phyloP scores from a whole-genome alignment of 2,113 vertebrate genomes.

The Perca flavescens region DNA sequence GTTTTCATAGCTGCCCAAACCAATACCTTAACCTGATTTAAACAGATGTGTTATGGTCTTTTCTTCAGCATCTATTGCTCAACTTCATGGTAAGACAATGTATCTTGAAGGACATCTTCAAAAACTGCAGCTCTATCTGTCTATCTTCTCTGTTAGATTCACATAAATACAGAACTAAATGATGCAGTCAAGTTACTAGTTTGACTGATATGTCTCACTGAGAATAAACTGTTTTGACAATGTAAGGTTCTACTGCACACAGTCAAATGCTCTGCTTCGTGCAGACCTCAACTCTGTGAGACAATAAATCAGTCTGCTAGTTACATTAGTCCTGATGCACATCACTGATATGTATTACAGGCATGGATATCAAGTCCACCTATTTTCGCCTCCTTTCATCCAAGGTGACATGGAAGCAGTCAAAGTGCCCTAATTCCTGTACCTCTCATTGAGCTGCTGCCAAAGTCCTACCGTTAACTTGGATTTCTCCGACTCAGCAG shows the following conservation, averaged over 20 bases:
- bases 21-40: conserved; percentile 47
- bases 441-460: conserved; percentile 64
- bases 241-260: conserved; percentile 30
- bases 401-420: conserved; percentile 72
- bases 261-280: conserved; percentile 39
- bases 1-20: conserved; percentile 39
- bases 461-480: conserved; percentile 78
- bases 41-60: conserved; percentile 38
- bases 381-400: conserved; percentile 72
- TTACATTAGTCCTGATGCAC: conserved; percentile 42
- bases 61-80: conserved; percentile 1
- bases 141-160: conserved; percentile 1
- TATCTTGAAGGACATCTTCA: neutral
- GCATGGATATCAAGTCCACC: conserved; percentile 49
- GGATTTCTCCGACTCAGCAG: conserved; percentile 86
- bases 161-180: neutral
- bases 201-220: neutral
- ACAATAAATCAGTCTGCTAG: conserved; percentile 51
- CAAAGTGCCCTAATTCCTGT: conserved; percentile 63
- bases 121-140: neutral
- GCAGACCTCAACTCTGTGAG: conserved; percentile 21
- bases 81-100: neutral
- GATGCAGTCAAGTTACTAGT: neutral
- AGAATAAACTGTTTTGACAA: conserved; percentile 14
- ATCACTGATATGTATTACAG: conserved; percentile 60